These are phyloP conservation scores for Cololabis saira DNA, from an alignment of 2,113 vertebrate species.

Conservation along the genomic window DNA sequence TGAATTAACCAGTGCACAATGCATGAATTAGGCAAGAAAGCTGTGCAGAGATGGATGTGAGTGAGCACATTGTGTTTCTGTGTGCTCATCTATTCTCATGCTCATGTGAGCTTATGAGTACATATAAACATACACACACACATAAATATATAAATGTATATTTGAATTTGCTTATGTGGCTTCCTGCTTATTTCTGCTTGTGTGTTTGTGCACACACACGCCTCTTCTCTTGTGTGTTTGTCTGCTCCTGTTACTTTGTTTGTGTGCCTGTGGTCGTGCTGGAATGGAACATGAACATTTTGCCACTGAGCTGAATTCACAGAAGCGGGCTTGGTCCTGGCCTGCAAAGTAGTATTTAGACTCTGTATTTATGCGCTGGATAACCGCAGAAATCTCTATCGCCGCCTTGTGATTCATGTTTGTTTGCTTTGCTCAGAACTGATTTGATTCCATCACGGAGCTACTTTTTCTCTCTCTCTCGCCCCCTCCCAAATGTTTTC, in stretches of 20 bases:
- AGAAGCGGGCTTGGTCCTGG: conserved; percentile 71
- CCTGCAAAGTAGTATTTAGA: conserved; percentile 73
- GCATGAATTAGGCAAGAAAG: conserved; percentile 41
- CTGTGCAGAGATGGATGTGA: conserved; percentile 23
- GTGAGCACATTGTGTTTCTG: conserved; percentile 20
- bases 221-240: conserved; percentile 60
- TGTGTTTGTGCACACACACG: conserved; percentile 52
- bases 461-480: conserved; percentile 10
- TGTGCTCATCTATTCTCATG: conserved; percentile 53
- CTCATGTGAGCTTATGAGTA: conserved; percentile 40
- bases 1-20: conserved; percentile 46
- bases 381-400: conserved; percentile 75
- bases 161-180: conserved; percentile 73
- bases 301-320: conserved; percentile 74
- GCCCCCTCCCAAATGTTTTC: conserved; percentile 24
- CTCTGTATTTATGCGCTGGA: conserved; percentile 74
- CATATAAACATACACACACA: conserved; percentile 26
- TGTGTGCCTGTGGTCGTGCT: conserved; percentile 72
- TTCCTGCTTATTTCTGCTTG: conserved; percentile 72
- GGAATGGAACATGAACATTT: conserved; percentile 76
- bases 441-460: conserved; percentile 68
- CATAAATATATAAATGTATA: conserved; percentile 33
- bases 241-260: conserved; percentile 72
- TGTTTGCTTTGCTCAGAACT: conserved; percentile 73
- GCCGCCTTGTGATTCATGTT: conserved; percentile 76